Conservation (phyloP, 2,888 invertebrate genomes). For the Bembecia ichneumoniformis region DNA sequence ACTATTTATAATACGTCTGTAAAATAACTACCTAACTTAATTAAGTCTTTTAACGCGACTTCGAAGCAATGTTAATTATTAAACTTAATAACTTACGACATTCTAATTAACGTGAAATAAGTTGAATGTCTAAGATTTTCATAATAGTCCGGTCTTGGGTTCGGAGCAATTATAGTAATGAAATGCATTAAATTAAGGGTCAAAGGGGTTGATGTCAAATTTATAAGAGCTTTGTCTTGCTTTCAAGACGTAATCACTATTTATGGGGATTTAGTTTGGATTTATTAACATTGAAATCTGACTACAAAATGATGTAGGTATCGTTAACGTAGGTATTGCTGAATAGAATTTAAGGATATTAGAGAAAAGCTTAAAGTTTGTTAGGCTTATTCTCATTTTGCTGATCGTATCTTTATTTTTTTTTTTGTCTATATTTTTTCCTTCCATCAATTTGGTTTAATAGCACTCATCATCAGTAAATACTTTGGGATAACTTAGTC, state of each 20-base stretch:
- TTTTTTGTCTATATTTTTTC: no score
- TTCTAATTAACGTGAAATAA: conserved; percentile 1
- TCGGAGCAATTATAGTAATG: conserved; percentile 34
- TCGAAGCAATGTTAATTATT: not conserved
- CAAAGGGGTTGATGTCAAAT: conserved; percentile 27
- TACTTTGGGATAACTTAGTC: no score
- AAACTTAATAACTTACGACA: not conserved
- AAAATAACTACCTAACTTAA: not conserved
- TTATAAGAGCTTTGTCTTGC: conserved; percentile 36
- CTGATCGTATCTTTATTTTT: no score
- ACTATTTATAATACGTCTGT: no score
- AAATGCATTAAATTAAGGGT: conserved; percentile 28
- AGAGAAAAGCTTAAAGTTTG: no score
- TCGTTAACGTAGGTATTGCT: no score
- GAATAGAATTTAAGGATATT: no score
- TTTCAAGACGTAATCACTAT: conserved; percentile 32
- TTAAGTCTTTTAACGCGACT: not conserved
- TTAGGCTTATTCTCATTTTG: no score
- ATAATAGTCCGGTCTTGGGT: not conserved
- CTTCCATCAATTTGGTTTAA: no score
- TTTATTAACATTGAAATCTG: not conserved
- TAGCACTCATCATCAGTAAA: no score
- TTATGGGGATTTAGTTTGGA: conserved; percentile 20
- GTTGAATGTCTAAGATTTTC: conserved; percentile 1
- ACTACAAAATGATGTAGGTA: no score